These are phyloP conservation scores for Sceloporus undulatus DNA, from an alignment of 2,113 vertebrate species.

Conservation along the genomic window DNA sequence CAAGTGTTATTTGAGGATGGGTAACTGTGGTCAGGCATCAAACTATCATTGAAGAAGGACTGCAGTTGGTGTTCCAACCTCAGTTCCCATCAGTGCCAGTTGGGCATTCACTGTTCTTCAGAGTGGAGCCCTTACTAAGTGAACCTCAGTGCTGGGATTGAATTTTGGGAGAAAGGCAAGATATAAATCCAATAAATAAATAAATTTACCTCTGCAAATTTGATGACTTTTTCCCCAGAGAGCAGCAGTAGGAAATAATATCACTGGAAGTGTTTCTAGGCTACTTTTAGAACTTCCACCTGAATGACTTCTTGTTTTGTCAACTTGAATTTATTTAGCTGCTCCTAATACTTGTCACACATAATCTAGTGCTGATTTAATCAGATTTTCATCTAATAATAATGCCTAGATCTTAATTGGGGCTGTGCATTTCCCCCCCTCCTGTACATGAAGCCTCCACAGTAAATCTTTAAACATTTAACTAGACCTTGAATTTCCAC, in stretches of 20 bases:
- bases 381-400: background rate
- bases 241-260: background rate
- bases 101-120: background rate
- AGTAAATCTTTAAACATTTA: conserved; percentile 49
- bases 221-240: conserved; percentile 3
- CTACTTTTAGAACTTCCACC: conserved; percentile 23
- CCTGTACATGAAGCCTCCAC: conserved; percentile 16
- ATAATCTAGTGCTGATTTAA: conserved; percentile 5
- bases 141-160: background rate
- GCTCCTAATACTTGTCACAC: conserved; percentile 24
- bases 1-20: too few relatives aligned
- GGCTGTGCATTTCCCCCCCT: background rate
- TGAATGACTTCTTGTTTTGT: conserved; percentile 32
- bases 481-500: conserved; percentile 16
- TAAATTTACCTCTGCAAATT: background rate
- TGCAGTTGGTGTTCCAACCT: background rate
- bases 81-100: background rate
- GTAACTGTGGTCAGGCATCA: too few relatives aligned
- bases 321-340: conserved; percentile 38
- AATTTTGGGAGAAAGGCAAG: background rate
- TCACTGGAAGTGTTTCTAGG: conserved; percentile 4
- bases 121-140: background rate
- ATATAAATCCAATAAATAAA: too few relatives aligned
- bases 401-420: conserved; percentile 4
- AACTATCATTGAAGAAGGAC: too few relatives aligned